These are phyloP conservation scores for Mus minutoides DNA, from an alignment of 2,797 vertebrate species.

Conservation along the genomic window DNA sequence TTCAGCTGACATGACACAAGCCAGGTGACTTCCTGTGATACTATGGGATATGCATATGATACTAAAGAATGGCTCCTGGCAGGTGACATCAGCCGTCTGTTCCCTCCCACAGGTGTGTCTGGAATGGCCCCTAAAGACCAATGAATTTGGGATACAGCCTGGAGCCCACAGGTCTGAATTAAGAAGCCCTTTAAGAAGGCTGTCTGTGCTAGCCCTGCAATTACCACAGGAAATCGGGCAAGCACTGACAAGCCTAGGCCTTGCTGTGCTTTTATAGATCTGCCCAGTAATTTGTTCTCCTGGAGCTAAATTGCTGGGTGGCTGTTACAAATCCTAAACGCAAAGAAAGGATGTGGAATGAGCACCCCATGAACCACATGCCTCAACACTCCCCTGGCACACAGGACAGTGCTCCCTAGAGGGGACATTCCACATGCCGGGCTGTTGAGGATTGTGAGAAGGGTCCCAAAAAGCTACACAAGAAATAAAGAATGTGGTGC, in stretches of 20 bases:
- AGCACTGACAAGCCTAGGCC: constrained; percentile 3
- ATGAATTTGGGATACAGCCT: not conserved
- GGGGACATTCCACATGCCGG: too few relatives aligned
- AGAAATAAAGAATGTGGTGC: not conserved
- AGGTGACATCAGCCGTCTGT: not conserved
- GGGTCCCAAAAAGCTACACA: not conserved
- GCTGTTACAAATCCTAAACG: not conserved
- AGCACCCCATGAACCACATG: rapidly evolving
- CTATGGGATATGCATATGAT: not conserved
- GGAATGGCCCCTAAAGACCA: not conserved
- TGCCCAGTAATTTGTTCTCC: constrained; percentile 15
- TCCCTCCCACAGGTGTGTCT: not conserved
- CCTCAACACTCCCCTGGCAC: not conserved
- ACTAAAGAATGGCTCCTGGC: not conserved
- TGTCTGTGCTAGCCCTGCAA: not conserved
- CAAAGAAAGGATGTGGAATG: not conserved
- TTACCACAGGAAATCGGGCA: not conserved
- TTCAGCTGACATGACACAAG: not conserved
- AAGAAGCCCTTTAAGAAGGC: not conserved
- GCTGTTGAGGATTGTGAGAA: not conserved
- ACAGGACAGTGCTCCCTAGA: not conserved
- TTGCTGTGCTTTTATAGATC: not conserved
- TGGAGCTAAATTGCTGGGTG: not conserved
- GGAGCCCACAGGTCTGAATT: not conserved
- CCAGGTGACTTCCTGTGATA: not conserved